These are phyloP conservation scores for Chlorops oryzae DNA, from an alignment of 1,140 invertebrate genomes.

Conservation along the genomic window DNA sequence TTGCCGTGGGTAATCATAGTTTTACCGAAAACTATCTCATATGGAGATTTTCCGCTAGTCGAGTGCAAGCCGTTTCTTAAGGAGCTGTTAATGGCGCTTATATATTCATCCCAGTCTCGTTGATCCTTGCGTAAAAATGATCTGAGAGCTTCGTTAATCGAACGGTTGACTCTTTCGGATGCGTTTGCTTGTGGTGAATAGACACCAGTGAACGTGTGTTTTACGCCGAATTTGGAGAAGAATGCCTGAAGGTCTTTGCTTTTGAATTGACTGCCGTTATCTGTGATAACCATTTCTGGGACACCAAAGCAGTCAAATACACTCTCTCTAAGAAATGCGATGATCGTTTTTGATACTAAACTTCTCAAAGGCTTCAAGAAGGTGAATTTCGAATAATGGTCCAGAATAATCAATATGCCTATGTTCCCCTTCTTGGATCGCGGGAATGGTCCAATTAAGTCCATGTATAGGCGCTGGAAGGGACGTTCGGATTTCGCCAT, in stretches of 20 bases:
- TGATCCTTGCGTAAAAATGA: constrained; percentile 4
- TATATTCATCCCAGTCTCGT: constrained; percentile 2
- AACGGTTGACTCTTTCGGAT: constrained; percentile 8
- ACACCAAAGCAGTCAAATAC: constrained; percentile 7
- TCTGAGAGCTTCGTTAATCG: neutral
- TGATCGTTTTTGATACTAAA: no score
- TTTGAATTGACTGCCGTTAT: constrained; percentile 1
- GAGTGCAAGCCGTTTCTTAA: neutral
- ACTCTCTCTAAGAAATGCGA: neutral
- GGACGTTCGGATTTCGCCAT: no score
- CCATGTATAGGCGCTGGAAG: no score
- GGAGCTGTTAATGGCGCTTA: neutral
- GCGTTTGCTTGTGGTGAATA: constrained; percentile 7
- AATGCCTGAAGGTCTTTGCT: neutral
- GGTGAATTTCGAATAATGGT: no score
- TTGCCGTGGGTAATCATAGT: constrained; percentile 9
- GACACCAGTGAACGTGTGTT: neutral
- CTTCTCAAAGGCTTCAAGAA: no score
- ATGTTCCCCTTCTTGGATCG: no score
- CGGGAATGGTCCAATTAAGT: no score
- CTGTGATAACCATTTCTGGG: neutral
- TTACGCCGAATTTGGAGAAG: constrained; percentile 1
- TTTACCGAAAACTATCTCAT: neutral
- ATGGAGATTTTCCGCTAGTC: neutral
- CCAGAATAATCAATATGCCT: no score